Evolutionary conservation across 2,888 invertebrate genomes (phyloP), one percentile per base, ranked within the genome.

Genomic region (Nomada lathburiana): DNA sequence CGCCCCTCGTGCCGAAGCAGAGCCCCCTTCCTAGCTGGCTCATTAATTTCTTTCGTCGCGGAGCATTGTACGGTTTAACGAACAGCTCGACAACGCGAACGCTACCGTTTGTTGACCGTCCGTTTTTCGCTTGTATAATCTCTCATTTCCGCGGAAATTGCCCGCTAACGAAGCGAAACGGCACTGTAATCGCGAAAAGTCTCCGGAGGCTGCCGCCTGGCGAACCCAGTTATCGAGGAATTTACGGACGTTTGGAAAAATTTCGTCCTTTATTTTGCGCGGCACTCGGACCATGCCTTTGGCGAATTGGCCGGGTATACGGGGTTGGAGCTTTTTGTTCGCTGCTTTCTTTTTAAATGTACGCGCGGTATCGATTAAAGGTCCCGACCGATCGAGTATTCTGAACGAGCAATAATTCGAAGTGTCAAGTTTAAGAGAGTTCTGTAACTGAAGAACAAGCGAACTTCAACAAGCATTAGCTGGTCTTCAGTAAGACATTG

Each of bases 31-130:
- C n/a, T n/a, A n/a, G n/a, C n/a, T n/a, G n/a, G n/a, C n/a, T 78
- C 86, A 73, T 78, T 84, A 81, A 86, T 86, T 87, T 75, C 71
- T 59, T 64, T 59, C 59, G 55, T 57, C 57, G 10, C n/a, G 16
- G 9, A 60, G 62, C 59, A 80, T 83, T 76, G 78, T 80, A 47
- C 65, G 52, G 50, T 59, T 64, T 74, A 78, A 86, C 72, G 82
- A 82, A 84, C 75, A 57, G 73, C 79, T 60, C 65, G 52, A 78
- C 83, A 79, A 79, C 64, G 68, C 47, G 68, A 76, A 80, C 59
- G 67, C 62, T 11, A 18, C 10, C 76, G 59, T 71, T 65, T 72
- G 78, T 72, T 82, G 82, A 81, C 84, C 82, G 69, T 13, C 16
- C 47, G 47, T 77, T 85, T 80, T 68, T 71, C 69, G 70, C 72